Evolutionary conservation across 2,113 vertebrate species (phyloP).

Genomic region (Muntiacus reevesi): DNA sequence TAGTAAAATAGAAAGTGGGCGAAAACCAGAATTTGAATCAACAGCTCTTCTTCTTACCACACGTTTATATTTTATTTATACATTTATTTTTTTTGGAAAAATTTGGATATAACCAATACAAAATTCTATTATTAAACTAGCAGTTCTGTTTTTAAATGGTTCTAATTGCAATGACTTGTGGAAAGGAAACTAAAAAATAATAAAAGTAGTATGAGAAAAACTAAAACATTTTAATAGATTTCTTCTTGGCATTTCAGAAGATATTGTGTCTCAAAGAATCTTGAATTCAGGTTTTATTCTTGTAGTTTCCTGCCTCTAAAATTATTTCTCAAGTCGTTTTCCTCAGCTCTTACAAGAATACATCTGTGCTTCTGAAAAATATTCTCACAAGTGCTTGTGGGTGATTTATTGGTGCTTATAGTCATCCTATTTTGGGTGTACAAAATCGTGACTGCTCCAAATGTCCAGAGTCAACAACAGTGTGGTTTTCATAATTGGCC

Average conservation of each 20-base stretch:
- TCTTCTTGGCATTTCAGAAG: not conserved
- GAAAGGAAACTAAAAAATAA: not conserved
- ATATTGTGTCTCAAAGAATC: not conserved
- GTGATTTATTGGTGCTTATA: constrained; percentile 34
- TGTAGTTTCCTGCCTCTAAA: not conserved
- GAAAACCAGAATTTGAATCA: not conserved
- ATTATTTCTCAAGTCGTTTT: constrained; percentile 22
- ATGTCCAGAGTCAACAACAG: not conserved
- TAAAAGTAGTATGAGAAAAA: not conserved
- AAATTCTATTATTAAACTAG: not conserved
- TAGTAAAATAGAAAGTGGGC: not conserved
- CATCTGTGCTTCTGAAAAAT: constrained; percentile 30
- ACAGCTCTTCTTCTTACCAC: not conserved
- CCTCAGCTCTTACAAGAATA: constrained; percentile 11
- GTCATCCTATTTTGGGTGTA: not conserved
- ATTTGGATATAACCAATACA: not conserved
- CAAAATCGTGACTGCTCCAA: constrained; percentile 20
- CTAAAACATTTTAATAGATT: not conserved
- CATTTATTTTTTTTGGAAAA: not conserved
- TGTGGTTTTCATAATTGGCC: not conserved
- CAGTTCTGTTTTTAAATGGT: not conserved
- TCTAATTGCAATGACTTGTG: not conserved
- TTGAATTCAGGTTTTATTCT: not conserved
- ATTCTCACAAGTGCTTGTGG: constrained; percentile 8
- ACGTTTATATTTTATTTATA: not conserved